Evolutionary conservation across 2,113 vertebrate genomes (phyloP).

Genomic region (Chloroceryle aenea): DNA sequence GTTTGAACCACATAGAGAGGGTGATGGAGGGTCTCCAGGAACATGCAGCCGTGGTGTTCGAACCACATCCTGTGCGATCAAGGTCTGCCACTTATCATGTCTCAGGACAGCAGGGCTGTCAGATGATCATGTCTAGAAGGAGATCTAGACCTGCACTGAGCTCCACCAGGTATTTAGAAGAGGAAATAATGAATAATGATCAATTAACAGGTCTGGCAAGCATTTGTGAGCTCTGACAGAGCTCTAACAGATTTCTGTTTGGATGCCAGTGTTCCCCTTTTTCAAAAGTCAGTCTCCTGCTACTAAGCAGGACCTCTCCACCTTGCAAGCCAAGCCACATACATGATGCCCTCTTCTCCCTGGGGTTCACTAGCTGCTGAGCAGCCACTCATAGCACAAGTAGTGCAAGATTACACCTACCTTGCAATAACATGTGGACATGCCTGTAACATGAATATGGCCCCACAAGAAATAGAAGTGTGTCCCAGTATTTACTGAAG

Average conservation of each 20-base stretch:
- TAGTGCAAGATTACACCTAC: rapidly evolving
- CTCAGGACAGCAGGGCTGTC: background rate
- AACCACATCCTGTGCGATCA: background rate
- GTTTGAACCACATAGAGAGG: conserved; percentile 18
- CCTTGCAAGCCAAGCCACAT: rapidly evolving
- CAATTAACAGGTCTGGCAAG: background rate
- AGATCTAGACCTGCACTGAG: conserved; percentile 59
- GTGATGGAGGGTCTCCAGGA: conserved; percentile 72
- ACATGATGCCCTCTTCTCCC: background rate
- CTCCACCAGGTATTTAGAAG: conserved; percentile 65
- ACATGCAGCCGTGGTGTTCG: background rate
- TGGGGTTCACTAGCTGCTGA: background rate
- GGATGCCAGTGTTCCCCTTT: background rate
- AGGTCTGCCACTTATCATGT: background rate
- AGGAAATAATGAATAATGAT: background rate
- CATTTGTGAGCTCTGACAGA: background rate
- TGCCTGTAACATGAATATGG: background rate
- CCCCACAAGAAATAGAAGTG: background rate
- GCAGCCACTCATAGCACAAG: background rate
- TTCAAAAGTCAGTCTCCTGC: background rate
- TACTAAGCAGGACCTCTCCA: background rate
- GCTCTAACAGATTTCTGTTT: background rate
- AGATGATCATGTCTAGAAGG: conserved; percentile 61
- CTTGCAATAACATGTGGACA: rapidly evolving
- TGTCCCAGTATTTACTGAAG: background rate